phyloP scores from a whole-genome alignment of 2,888 invertebrate species.

The Gymnosoma rotundatum region DNA sequence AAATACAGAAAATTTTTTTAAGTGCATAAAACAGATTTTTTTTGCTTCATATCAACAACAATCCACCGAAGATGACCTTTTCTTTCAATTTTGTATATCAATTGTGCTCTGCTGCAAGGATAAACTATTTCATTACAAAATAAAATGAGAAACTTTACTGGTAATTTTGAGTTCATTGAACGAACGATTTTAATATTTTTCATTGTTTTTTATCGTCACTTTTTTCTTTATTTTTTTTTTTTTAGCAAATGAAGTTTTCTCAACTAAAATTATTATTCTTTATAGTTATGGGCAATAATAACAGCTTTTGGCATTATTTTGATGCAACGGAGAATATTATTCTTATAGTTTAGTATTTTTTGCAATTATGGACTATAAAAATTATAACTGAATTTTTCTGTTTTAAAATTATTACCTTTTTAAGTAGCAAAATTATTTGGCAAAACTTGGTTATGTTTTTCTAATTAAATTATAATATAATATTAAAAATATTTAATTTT shows the following conservation, averaged over 20 bases:
- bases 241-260: slow-evolving; percentile 4
- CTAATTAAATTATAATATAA: too few species aligned
- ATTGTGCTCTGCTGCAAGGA: slow-evolving; percentile 18
- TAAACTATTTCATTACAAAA: slow-evolving; percentile 33
- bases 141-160: slow-evolving; percentile 23
- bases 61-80: slow-evolving; percentile 24
- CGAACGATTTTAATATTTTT: slow-evolving; percentile 35
- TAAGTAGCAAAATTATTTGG: slow-evolving; percentile 10
- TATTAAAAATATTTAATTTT: too few species aligned
- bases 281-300: slow-evolving; percentile 27
- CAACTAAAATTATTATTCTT: slow-evolving; percentile 19
- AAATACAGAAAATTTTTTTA: background rate
- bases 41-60: too few species aligned
- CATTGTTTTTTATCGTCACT: background rate
- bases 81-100: slow-evolving; percentile 9
- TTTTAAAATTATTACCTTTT: background rate
- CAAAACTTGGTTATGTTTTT: background rate
- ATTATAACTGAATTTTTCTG: slow-evolving; percentile 13
- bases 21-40: background rate
- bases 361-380: slow-evolving; percentile 32
- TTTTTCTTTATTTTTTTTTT: background rate
- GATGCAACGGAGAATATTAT: slow-evolving; percentile 27
- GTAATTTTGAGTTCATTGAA: slow-evolving; percentile 56
- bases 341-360: background rate
- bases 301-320: slow-evolving; percentile 46